Percentiles rank a stretch among this genome's conserved stretches.
Evolutionary conservation across 2,888 invertebrate genomes (phyloP).

Genomic region (Cerceris rybyensis): DNA sequence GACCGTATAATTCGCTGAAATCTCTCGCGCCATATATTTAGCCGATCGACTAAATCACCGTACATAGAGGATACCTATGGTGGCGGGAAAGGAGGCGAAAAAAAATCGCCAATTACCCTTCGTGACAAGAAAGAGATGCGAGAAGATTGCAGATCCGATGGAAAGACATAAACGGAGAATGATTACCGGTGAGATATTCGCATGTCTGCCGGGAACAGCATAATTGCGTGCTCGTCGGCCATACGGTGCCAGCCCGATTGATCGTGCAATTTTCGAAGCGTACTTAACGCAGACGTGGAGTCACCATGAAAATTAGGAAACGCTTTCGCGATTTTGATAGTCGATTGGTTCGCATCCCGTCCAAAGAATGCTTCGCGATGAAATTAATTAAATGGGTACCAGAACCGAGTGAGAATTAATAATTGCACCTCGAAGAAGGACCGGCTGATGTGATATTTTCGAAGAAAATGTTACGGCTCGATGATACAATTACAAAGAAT

Average conservation of each 20-base stretch:
- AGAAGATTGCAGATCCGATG: constrained; percentile 1
- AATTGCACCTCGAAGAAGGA: background rate
- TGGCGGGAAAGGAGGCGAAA: constrained; percentile 1
- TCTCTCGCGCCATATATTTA: background rate
- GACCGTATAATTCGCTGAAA: constrained; percentile 29
- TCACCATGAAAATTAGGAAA: constrained; percentile 43
- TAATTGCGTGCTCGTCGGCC: constrained; percentile 69
- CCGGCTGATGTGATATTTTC: no score
- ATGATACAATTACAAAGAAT: no score
- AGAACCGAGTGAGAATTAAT: constrained; percentile 13
- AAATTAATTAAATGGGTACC: constrained; percentile 46
- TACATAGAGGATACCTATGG: background rate
- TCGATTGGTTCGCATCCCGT: background rate
- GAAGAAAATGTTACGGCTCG: no score
- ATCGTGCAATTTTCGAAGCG: constrained; percentile 36
- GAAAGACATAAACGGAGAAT: constrained; percentile 19
- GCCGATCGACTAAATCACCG: background rate
- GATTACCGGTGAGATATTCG: constrained; percentile 48
- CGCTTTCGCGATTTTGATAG: constrained; percentile 38
- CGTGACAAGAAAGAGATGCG: constrained; percentile 3
- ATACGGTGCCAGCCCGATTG: constrained; percentile 11
- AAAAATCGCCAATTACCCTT: constrained; percentile 3
- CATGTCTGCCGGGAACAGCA: constrained; percentile 65
- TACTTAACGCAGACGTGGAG: constrained; percentile 21
- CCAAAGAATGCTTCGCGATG: constrained; percentile 29